Evolutionary conservation across 1,140 invertebrate genomes (phyloP).

Genomic region (Andricus grossulariae): DNA sequence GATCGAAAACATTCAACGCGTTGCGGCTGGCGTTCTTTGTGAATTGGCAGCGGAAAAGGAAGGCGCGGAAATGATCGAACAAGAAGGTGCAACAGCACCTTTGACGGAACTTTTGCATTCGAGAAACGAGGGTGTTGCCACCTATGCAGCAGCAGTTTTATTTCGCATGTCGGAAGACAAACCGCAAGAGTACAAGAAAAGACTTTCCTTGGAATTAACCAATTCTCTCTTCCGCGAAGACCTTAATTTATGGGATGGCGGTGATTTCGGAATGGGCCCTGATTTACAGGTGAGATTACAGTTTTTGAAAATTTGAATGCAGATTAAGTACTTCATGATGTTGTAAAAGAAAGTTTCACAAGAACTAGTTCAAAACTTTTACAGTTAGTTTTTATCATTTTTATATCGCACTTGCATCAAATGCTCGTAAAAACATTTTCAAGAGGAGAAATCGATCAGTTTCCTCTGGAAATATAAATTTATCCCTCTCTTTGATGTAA

Average conservation of each 20-base stretch:
- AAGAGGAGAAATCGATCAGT: no score
- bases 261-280: constrained; percentile 88
- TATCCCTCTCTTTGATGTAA: no score
- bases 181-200: constrained; percentile 97
- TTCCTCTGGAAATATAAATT: no score
- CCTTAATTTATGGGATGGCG: constrained; percentile 88
- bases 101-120: constrained; percentile 97
- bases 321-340: not conserved
- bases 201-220: constrained; percentile 95
- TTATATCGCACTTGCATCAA: constrained; percentile 48
- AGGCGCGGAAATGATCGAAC: constrained; percentile 97
- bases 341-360: not conserved
- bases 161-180: constrained; percentile 99
- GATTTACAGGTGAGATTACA: constrained; percentile 86
- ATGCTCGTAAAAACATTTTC: not conserved
- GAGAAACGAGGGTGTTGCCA: constrained; percentile 93
- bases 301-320: not conserved
- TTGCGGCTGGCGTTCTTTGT: constrained; percentile 96
- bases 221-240: constrained; percentile 94
- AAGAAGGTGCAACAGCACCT: constrained; percentile 96
- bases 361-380: not conserved
- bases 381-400: constrained; percentile 11
- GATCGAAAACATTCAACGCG: constrained; percentile 98
- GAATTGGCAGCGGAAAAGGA: constrained; percentile 97
- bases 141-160: constrained; percentile 96